These are phyloP conservation scores for Beroe forskalii DNA, from an alignment of 37 sponge, comb jelly and placozoan species.

Conservation along the genomic window DNA sequence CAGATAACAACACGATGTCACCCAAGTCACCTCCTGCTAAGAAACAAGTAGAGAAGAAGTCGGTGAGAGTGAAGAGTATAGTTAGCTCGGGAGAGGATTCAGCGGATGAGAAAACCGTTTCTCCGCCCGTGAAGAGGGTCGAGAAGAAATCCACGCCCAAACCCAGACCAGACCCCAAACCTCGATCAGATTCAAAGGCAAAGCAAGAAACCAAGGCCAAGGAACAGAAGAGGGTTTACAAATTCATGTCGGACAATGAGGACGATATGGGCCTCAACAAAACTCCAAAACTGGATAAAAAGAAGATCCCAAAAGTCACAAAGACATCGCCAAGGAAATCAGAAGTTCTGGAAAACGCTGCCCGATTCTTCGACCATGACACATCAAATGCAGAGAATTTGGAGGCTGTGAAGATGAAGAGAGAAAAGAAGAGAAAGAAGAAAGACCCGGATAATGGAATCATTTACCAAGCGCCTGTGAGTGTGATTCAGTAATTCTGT, in stretches of 20 bases:
- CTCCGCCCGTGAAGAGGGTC: background rate
- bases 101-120: background rate
- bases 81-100: background rate
- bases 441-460: background rate
- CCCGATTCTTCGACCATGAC: constrained; percentile 11
- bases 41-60: constrained; percentile 14
- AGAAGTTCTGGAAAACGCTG: constrained; percentile 38
- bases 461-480: background rate
- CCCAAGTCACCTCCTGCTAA: constrained; percentile 24
- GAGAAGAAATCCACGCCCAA: background rate
- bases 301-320: constrained; percentile 50
- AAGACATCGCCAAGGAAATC: constrained; percentile 30
- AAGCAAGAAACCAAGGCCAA: background rate
- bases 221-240: constrained; percentile 14
- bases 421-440: constrained; percentile 64
- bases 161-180: background rate
- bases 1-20: background rate
- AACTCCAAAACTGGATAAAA: constrained; percentile 33
- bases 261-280: constrained; percentile 19
- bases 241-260: constrained; percentile 24
- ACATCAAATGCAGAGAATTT: background rate
- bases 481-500: too few species aligned
- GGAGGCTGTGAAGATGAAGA: background rate
- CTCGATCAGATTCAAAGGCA: background rate
- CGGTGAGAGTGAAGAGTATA: background rate